phyloP scores from a whole-genome alignment of 92 coral and sea anemone genomes.

The Bergia puertoricense region DNA sequence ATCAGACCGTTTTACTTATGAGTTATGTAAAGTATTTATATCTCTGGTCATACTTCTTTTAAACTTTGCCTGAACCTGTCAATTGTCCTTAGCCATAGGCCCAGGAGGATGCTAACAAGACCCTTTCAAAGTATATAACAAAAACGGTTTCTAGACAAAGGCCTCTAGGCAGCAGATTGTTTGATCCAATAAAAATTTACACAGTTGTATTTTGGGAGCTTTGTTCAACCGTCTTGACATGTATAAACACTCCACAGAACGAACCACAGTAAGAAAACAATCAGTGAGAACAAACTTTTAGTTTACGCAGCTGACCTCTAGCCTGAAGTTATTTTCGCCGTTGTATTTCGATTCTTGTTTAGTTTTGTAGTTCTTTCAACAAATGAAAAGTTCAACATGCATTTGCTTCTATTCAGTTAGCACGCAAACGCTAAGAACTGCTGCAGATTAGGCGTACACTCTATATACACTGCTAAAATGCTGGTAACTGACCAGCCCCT shows the following conservation, averaged over 20 bases:
- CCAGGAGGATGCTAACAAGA: background rate
- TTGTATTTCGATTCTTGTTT: background rate
- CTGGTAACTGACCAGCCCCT: too few species aligned
- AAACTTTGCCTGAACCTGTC: background rate
- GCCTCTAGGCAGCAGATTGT: background rate
- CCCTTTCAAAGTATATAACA: background rate
- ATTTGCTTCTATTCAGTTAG: too few species aligned
- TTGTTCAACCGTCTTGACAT: background rate
- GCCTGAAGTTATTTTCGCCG: background rate
- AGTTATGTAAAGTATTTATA: too few species aligned
- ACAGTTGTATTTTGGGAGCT: background rate
- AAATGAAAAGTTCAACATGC: too few species aligned
- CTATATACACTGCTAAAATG: too few species aligned
- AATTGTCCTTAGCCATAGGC: background rate
- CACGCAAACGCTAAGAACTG: too few species aligned
- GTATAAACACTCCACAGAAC: background rate
- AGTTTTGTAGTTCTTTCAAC: background rate
- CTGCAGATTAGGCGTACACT: too few species aligned
- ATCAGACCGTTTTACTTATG: background rate
- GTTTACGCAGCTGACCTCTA: background rate
- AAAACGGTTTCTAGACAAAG: background rate
- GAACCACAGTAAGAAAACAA: background rate
- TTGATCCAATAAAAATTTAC: background rate
- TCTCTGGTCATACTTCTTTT: too few species aligned
- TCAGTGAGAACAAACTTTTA: too few species aligned